These are phyloP conservation scores for Automeris io DNA, from an alignment of 2,888 invertebrate genomes.

Conservation along the genomic window DNA sequence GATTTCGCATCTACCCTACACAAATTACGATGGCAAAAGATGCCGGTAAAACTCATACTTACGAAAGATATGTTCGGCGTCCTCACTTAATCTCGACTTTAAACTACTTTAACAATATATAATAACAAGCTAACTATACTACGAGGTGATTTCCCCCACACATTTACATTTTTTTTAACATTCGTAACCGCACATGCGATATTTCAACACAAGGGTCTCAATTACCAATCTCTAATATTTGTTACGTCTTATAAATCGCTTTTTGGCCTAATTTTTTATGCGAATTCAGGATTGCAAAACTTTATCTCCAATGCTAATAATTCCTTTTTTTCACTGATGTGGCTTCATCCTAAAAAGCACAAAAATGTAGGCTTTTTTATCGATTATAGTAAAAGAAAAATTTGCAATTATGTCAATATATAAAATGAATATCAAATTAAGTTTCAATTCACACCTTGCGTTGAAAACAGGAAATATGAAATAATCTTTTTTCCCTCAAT, in stretches of 20 bases:
- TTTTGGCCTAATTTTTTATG: too few relatives aligned
- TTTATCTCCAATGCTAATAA: too few relatives aligned
- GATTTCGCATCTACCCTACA: background rate
- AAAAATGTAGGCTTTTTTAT: too few relatives aligned
- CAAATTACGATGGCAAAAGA: background rate
- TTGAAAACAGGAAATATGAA: background rate
- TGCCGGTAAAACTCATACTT: constrained; percentile 14
- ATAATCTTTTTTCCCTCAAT: background rate
- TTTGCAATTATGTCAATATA: too few relatives aligned
- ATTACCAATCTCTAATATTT: too few relatives aligned
- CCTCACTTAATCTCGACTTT: constrained; percentile 27
- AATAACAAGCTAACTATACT: constrained; percentile 25
- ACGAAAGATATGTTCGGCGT: constrained; percentile 46
- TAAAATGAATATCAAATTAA: too few relatives aligned
- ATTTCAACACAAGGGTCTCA: background rate
- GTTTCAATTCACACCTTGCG: background rate
- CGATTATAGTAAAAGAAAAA: too few relatives aligned
- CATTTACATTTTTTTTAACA: background rate
- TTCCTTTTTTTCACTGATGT: too few relatives aligned
- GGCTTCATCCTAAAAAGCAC: too few relatives aligned
- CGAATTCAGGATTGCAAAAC: too few relatives aligned
- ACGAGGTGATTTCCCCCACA: constrained; percentile 10
- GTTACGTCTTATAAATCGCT: too few relatives aligned
- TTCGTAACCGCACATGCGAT: background rate
- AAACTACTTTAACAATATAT: constrained; percentile 43